Conservation (phyloP, 2,113 vertebrate species). For the Crotalus tigris region DNA sequence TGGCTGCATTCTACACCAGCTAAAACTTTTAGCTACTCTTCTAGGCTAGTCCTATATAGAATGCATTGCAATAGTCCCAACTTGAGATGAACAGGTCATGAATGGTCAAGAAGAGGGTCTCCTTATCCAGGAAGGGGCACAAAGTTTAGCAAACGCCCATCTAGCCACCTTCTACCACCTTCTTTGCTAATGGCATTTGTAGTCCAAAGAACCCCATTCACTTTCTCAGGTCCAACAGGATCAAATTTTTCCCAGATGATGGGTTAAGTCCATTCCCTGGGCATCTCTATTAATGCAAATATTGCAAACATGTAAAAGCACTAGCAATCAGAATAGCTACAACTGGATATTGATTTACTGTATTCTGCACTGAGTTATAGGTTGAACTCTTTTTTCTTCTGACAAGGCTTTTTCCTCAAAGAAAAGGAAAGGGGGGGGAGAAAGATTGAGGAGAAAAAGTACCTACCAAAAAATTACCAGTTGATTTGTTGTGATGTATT, state of each 20-base stretch:
- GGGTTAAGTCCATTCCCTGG: background rate
- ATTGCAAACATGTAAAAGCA: constrained; percentile 30
- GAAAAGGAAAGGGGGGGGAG: background rate
- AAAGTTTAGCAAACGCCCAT: background rate
- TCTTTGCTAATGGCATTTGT: background rate
- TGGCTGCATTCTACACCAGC: background rate
- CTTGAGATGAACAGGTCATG: background rate
- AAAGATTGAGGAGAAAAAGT: background rate
- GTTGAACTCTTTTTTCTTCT: background rate
- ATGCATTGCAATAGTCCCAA: background rate
- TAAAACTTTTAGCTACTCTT: background rate
- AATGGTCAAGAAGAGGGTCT: background rate
- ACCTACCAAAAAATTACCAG: background rate
- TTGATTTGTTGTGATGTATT: background rate
- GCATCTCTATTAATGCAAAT: constrained; percentile 13
- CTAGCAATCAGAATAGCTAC: constrained; percentile 12
- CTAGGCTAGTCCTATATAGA: background rate
- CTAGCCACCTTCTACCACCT: background rate
- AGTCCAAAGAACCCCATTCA: background rate
- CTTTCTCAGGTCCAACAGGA: background rate
- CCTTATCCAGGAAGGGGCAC: background rate
- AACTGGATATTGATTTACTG: constrained; percentile 17
- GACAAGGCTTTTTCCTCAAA: background rate
- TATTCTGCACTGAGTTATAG: constrained; percentile 11
- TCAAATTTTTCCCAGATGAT: background rate